Evolutionary conservation across 1,140 invertebrate species (phyloP), one percentile per base, ranked within the genome.

Genomic region (Drosophila bocqueti): DNA sequence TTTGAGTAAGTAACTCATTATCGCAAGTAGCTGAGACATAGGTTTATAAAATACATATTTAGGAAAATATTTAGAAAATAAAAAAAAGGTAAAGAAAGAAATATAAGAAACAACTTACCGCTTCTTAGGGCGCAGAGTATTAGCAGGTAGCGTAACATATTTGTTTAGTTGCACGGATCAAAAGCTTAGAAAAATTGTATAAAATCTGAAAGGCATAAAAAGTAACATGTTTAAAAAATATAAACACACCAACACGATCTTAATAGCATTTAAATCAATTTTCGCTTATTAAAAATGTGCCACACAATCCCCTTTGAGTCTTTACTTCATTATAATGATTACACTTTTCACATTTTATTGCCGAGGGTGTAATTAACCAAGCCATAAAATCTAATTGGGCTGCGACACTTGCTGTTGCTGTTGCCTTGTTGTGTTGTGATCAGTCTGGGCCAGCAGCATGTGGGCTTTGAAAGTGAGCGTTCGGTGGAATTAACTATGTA

Each of bases 1-100:
- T 93, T 82, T 93, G 92, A 8, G 92, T 93, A 24, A 92, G 62
- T 46, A 81, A 54, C 42, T 66, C 79, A 18, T 42, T 55, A 31
- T 84, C 77, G 46, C 64, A 81, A 16, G 69, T 69, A 34, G 61
- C 81, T 85, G 38, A 57, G 34, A 46, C 6, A 47, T 15, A 5
- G 42, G 3, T 13, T 29, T 29, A 42, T n/a, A 31, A 31, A 24
- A 29, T 18, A 64, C 36, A 15, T 24, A 16, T 38, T 31, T 34
- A 15, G 6, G 7, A 10, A 59, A 42, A 29, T 40, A 36, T 55
- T 18, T 34, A 10, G 29, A 10, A 18, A 34, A 3, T 15, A 13
- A 4, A 7, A 4, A 7, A 7, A 46, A 21, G 7, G 8, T 5
- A 5, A n/a, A 18, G 0, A n/a, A 11, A n/a, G 4, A 18, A 4